Base-by-base conservation (phyloP, 1,140 invertebrate species). In the Nebria ingens region DNA sequence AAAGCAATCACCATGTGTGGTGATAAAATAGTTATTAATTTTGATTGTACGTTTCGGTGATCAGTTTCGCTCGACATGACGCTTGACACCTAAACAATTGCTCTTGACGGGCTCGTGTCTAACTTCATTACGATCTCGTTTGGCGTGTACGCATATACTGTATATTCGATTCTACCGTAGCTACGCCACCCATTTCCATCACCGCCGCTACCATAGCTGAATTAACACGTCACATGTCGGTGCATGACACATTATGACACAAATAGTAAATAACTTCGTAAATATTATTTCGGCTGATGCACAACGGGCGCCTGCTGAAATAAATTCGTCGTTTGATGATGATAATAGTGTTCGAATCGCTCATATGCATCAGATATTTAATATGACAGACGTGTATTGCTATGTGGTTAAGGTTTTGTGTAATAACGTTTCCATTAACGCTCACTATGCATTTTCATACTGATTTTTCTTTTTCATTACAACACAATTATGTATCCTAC, bases 41-140 rank as follows among this genome's bases (percentile, higher is more conserved):
- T 34, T 34, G 25, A 34, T 34, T 34, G 25, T 34, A n/a, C 25
- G 25, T 34, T 34, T 34, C n/a, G 25, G 25, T 34, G 25, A 34
- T 34, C 25, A 34, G 25, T 34, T n/a, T 6, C n/a, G 25, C 6
- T n/a, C 25, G 25, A 34, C 25, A 34, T 34, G 25, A 34, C 25
- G 17, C 40, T 4, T 45, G 40, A 45, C 40, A 45, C 40, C 40
- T 45, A 11, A 45, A 45, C 15, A 45, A 45, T 45, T 45, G 40
- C 40, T 6, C 15, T 45, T 45, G 40, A 45, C 40, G 40, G 3
- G 40, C 17, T 3, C 25, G 15, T 45, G 15, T 45, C 40, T 45
- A 45, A 45, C 40, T 45, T 45, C 15, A 45, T 45, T 45, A 45
- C 17, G 40, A 11, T 45, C 40, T 45, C 15, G n/a, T n/a, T n/a